Base-by-base conservation (phyloP, 2,113 vertebrate genomes). In the Pristiophorus japonicus region DNA sequence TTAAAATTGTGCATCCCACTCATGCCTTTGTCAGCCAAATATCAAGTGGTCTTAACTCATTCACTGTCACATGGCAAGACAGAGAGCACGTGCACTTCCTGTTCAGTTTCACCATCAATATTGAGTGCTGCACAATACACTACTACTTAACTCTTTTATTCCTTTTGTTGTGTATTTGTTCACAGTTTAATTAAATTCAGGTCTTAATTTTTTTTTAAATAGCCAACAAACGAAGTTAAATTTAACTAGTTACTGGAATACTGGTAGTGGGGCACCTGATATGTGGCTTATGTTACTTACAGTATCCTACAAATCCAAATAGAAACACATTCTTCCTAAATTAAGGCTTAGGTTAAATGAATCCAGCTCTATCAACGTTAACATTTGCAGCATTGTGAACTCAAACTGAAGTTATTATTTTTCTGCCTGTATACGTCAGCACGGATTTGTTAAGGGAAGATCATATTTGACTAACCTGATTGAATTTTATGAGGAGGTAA, bases 141-240 rank as follows among this genome's bases (percentile, higher is more conserved):
- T 24, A 47, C 45, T 51, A 87, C 20, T 94, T 94, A 94, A 94
- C 92, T 67, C n/a, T 67, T 94, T 94, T 94, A 22, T 94, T 67
- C 38, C 63, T 22, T 38, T 45, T 24, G 20, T 30, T 30, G 38
- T 38, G 22, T 12, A 27, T 30, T 87, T 87, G 27, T 87, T 55
- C 12, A 6, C 34, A n/a, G 30, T 16, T 91, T 91, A 91, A 91
- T 59, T 87, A 87, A 30, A 51, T 55, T 55, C 67, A 87, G 8
- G 2, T 11, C 59, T 59, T 59, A 11, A 55, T 24, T n/a, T 45
- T 84, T 18, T 84, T 51, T 27, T 51, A 87, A 87, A 51, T 51
- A 30, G 2, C 0, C 47, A 45, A 42, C 84, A 87, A 87, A 5
- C 3, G 45, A 84, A 45, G 4, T 42, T 20, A 42, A 42, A 45